A percentile compares a stretch with the other conserved stretches of the same genome.
Conservation (phyloP, 2,797 vertebrate species). For the Tapirus indicus region DNA sequence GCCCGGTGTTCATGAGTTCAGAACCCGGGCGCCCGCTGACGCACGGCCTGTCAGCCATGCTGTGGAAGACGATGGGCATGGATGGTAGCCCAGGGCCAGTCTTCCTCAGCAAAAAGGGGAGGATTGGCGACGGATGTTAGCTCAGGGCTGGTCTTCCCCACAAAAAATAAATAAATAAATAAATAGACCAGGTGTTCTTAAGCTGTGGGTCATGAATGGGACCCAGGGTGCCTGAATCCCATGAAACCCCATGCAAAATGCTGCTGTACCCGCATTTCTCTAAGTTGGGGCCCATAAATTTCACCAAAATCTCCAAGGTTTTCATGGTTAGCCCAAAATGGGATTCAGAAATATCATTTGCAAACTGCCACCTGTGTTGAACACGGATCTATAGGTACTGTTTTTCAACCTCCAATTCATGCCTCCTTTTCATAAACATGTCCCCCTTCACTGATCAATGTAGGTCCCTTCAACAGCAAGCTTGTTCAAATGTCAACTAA, state of each 20-base stretch:
- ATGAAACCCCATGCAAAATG: neutral
- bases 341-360: neutral
- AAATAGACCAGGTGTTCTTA: neutral
- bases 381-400: neutral
- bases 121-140: no score
- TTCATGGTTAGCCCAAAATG: neutral
- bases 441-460: neutral
- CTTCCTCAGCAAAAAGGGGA: no score
- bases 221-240: neutral
- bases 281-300: neutral
- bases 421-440: neutral
- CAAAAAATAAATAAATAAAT: no score
- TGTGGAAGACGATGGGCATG: no score
- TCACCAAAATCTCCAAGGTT: neutral
- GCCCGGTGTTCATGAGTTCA: no score
- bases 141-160: no score
- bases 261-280: neutral
- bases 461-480: neutral
- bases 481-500: constrained; percentile 28
- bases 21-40: no score
- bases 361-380: neutral
- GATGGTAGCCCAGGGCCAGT: no score
- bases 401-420: neutral
- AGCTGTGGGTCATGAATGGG: neutral
- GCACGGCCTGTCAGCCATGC: no score